Percentiles rank a stretch among this genome's conserved stretches.
Evolutionary conservation across 2,797 vertebrate genomes (phyloP).

Genomic region (Philypnodon macrostomus): DNA sequence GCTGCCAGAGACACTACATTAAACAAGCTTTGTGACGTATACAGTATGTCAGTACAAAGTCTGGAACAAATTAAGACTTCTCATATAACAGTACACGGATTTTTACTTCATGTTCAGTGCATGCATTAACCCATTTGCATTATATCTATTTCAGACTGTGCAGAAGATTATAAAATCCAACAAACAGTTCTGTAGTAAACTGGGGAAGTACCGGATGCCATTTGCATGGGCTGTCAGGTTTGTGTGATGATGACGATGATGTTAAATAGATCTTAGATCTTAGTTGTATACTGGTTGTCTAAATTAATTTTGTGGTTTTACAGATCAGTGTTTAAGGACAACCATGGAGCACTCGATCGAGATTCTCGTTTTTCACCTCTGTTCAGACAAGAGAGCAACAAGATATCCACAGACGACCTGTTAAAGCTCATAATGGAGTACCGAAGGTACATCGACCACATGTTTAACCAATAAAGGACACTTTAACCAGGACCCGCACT

Average conservation of each 20-base stretch:
- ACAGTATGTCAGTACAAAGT: slow-evolving; percentile 22
- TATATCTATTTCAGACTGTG: slow-evolving; percentile 77
- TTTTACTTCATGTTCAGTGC: slow-evolving; percentile 17
- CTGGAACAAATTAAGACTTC: slow-evolving; percentile 23
- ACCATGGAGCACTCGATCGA: slow-evolving; percentile 90
- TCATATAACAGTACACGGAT: slow-evolving; percentile 13
- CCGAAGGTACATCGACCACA: slow-evolving; percentile 77
- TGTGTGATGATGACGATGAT: slow-evolving; percentile 35
- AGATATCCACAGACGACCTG: slow-evolving; percentile 93
- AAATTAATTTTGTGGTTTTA: slow-evolving; percentile 6
- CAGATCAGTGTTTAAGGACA: slow-evolving; percentile 96
- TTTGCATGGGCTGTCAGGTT: slow-evolving; percentile 97
- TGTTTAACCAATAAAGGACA: not conserved
- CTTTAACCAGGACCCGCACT: not conserved
- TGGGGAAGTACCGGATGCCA: slow-evolving; percentile 96
- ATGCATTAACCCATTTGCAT: slow-evolving; percentile 11
- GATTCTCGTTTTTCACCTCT: slow-evolving; percentile 94
- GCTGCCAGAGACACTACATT: slow-evolving; percentile 40
- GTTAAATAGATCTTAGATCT: not conserved
- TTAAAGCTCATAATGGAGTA: slow-evolving; percentile 92
- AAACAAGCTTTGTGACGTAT: slow-evolving; percentile 42
- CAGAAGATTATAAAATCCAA: slow-evolving; percentile 95
- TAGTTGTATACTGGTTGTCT: not conserved
- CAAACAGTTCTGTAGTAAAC: slow-evolving; percentile 92
- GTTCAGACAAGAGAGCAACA: slow-evolving; percentile 96